Percentiles rank a stretch among this genome's conserved stretches.
Conservation (phyloP, 2,797 vertebrate genomes). For the Bradypodion pumilum region DNA sequence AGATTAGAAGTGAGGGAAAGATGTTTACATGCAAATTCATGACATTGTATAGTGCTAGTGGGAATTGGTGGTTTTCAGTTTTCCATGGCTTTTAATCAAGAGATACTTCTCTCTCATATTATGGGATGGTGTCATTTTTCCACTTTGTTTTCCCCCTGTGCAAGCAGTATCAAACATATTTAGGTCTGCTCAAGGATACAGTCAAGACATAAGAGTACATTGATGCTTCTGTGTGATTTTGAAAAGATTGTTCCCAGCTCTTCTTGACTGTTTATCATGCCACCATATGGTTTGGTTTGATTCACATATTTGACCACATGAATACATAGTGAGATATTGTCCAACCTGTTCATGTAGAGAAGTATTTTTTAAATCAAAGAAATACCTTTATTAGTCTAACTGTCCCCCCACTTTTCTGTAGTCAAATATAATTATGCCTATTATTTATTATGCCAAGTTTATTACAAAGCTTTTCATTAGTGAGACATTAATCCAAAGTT, state of each 20-base stretch:
- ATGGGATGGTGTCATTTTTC: neutral
- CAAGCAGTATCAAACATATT: neutral
- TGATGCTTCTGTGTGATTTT: neutral
- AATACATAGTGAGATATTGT: neutral
- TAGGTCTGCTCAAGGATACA: neutral
- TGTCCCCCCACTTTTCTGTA: too few species aligned
- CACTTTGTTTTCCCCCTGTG: neutral
- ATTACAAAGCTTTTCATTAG: neutral
- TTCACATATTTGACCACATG: neutral
- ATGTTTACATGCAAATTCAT: slow-evolving; percentile 12
- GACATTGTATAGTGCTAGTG: neutral
- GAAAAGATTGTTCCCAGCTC: neutral
- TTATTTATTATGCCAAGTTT: neutral
- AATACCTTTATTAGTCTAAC: neutral
- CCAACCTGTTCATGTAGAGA: neutral
- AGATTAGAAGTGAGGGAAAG: neutral
- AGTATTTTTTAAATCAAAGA: neutral
- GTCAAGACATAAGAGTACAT: neutral
- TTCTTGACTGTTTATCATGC: neutral
- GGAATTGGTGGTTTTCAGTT: neutral
- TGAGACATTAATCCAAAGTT: neutral
- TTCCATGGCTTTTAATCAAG: neutral
- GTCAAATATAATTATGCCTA: neutral
- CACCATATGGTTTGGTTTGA: neutral
- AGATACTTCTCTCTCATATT: neutral